Base-by-base conservation (phyloP, 2,113 vertebrate genomes). In the Megaceryle torquata region DNA sequence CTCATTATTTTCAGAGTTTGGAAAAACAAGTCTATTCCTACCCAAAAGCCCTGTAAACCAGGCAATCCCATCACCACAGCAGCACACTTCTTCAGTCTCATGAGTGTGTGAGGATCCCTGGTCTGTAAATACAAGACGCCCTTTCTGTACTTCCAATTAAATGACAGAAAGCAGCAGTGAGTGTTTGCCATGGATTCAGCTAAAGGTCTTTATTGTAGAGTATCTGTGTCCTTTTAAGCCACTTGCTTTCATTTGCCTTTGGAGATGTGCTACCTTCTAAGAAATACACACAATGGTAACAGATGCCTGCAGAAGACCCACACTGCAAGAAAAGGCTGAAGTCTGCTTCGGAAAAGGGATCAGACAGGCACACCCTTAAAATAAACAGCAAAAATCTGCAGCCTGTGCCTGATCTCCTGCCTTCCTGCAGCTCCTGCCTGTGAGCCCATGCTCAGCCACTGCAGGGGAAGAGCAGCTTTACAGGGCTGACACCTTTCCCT, bases 371-470 rank as follows among this genome's bases (percentile, higher is more conserved):
- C n/a, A 44, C 4, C 10, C 4, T 20, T 50, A 74, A 89, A 96
- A 74, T 8, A 70, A 86, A 75, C 46, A 93, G 50, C n/a, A 53
- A 68, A 76, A 41, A 9, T 8, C 8, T 31, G 43, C 44, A 79
- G 31, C 46, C 41, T 82, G 28, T 1, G 5, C 54, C 51, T 64
- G 51, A 41, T 33, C 18, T 37, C 43, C 43, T 63, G 69, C 48
- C 25, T 74, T 79, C 22, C 37, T 0, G 0, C 54, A 37, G n/a
- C 44, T 86, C 17, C 72, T 60, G 29, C 54, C 33, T 10, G 0
- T 0, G 0, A 80, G 22, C n/a, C 28, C 6, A 0, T 24, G 20
- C 19, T 33, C 43, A 26, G 35, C 6, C 57, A 39, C 22, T 1
- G 2, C 3, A 6, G 29, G 33, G 35, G 13, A 50, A 70, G 28